Evolutionary conservation across 92 coral and sea anemone species (phyloP), one percentile per base, ranked within the genome.

Genomic region (Phymanthus crucifer): DNA sequence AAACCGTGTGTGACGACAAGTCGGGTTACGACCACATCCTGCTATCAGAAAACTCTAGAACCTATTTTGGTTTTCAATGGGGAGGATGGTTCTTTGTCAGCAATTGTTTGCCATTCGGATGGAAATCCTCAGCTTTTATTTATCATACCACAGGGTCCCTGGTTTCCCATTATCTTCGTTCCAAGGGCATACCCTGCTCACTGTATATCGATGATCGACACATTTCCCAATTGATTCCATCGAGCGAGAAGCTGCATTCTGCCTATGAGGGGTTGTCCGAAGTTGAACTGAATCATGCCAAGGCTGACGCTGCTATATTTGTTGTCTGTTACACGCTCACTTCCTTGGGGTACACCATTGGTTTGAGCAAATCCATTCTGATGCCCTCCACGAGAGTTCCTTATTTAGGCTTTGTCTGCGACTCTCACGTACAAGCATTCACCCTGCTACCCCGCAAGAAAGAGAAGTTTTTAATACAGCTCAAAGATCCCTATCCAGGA

Each of bases 361-460:
- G 77, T 24, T 16, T 73, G 5, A 17, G 5, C 18, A 73, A 73
- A 9, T 73, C 77, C 32, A 43, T 23, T 7, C 77, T 73, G 3
- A 21, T 23, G 4, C 34, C 61, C n/a, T 16, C 10, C 11, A 5
- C 26, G 10, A 18, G 24, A 57, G 77, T 73, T 18, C 77, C 76
- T 0, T 83, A 76, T 32, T 71, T 83, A 5, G 87, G 87, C 0
- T 83, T 76, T 66, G 0, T 8, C 0, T 14, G 32, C 19, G 87
- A 83, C 57, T 83, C 82, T 0, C 4, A 1, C 4, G 18, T n/a
- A 0, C 82, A 69, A 48, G 82, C 87, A 8, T 76, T 76, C 24
- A 2, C 35, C 1, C 56, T 83, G 3, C 45, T 83, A 0, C 74
- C 80, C 3, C 10, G 3, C 0, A 83, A 83, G 11, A 83, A 66